These are phyloP conservation scores for Ariolimax columbianus DNA, from an alignment of 2,888 invertebrate genomes.

Conservation along the genomic window DNA sequence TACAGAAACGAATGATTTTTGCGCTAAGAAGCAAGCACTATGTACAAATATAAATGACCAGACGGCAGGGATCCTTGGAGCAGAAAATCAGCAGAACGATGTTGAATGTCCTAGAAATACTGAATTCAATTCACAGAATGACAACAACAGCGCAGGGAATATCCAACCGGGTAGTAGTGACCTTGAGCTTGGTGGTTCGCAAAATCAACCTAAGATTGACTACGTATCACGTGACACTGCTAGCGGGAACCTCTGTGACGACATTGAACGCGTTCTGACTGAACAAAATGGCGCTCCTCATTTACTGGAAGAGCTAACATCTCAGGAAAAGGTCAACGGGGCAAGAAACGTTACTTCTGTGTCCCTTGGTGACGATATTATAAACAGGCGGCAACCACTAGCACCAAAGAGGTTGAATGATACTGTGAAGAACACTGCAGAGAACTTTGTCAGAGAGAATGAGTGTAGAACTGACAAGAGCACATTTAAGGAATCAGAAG, in stretches of 20 bases:
- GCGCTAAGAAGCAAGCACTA: not conserved
- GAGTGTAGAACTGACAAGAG: no score
- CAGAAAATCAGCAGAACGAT: not conserved
- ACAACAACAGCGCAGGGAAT: slow-evolving; percentile 21
- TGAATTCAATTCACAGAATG: not conserved
- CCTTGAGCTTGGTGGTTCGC: no score
- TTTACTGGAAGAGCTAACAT: not conserved
- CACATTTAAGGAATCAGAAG: no score
- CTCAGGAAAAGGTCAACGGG: no score
- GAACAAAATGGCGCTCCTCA: not conserved
- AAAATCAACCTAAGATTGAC: not conserved
- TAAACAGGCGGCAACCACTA: no score
- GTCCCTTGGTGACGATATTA: no score
- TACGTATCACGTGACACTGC: not conserved
- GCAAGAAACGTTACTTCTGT: no score
- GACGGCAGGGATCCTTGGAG: not conserved
- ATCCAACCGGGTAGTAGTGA: no score
- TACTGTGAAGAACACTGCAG: no score
- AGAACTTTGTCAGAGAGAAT: no score
- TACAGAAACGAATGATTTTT: not conserved
- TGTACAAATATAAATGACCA: not conserved
- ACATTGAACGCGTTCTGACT: not conserved
- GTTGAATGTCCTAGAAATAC: not conserved
- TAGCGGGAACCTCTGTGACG: not conserved
- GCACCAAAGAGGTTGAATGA: no score